Evolutionary conservation across 2,888 invertebrate species (phyloP).

Genomic region (Eretmocerus hayati): DNA sequence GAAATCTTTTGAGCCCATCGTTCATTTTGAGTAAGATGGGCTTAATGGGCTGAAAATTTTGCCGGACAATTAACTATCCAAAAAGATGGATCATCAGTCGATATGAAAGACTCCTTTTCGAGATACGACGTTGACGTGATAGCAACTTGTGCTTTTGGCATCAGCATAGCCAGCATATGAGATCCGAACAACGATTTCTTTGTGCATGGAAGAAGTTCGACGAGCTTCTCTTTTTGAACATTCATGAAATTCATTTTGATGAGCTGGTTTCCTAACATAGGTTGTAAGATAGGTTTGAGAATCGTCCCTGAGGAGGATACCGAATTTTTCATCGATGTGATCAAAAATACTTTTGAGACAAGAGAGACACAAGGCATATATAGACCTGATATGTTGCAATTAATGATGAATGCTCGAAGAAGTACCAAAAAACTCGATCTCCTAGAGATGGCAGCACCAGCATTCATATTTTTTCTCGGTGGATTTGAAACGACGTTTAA

Average conservation of each 20-base stretch:
- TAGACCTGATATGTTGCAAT: constrained; percentile 54
- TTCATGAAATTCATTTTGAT: constrained; percentile 16
- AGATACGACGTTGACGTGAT: constrained; percentile 32
- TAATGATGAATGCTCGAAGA: constrained; percentile 48
- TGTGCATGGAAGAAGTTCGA: constrained; percentile 19
- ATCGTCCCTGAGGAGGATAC: not conserved
- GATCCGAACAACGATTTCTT: constrained; percentile 33
- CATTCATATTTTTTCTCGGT: constrained; percentile 36
- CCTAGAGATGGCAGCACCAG: constrained; percentile 49
- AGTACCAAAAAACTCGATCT: constrained; percentile 25
- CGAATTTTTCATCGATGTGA: constrained; percentile 25
- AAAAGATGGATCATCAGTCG: constrained; percentile 26
- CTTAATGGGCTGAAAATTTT: constrained; percentile 36
- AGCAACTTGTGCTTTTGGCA: constrained; percentile 26
- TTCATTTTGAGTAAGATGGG: constrained; percentile 51
- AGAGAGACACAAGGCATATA: constrained; percentile 29
- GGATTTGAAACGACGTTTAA: constrained; percentile 34
- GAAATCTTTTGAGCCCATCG: constrained; percentile 51
- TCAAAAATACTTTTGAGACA: constrained; percentile 24
- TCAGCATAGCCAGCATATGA: constrained; percentile 29
- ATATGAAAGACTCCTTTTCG: constrained; percentile 36
- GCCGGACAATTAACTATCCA: constrained; percentile 29
- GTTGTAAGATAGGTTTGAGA: not conserved
- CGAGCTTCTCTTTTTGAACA: not conserved
- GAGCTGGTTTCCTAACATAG: constrained; percentile 13